Conservation (phyloP, 2,888 invertebrate genomes). For the Agrilus biguttatus region DNA sequence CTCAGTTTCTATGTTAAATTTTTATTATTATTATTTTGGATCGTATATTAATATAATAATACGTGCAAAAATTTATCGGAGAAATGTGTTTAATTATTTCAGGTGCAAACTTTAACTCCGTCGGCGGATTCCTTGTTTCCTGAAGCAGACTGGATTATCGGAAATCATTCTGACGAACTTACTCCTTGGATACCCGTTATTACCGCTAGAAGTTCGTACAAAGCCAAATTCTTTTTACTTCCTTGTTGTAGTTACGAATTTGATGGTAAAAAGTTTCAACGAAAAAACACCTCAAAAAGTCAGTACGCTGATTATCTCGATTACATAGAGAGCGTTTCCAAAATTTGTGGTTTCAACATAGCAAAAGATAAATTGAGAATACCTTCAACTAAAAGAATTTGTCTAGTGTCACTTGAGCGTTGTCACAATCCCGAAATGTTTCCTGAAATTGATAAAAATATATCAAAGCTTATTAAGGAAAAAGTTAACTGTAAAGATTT, state of each 20-base stretch:
- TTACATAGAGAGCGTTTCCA: constrained; percentile 46
- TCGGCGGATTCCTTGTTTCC: constrained; percentile 51
- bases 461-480: constrained; percentile 28
- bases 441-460: constrained; percentile 27
- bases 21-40: too few relatives aligned
- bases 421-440: constrained; percentile 28
- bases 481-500: constrained; percentile 10
- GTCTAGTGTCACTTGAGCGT: constrained; percentile 49
- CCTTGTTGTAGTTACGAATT: constrained; percentile 95
- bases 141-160: constrained; percentile 84
- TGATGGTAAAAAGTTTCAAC: constrained; percentile 68
- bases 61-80: too few relatives aligned
- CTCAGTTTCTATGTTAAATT: too few relatives aligned
- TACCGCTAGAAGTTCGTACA: constrained; percentile 60
- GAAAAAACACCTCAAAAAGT: constrained; percentile 53
- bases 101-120: constrained; percentile 56
- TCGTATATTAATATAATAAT: too few relatives aligned
- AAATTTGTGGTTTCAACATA: constrained; percentile 58
- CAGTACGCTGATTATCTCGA: constrained; percentile 64
- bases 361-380: constrained; percentile 77
- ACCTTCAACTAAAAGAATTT: constrained; percentile 89
- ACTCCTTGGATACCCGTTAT: constrained; percentile 97
- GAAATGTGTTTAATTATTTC: constrained; percentile 18
- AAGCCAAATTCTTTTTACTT: constrained; percentile 72
- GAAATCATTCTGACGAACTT: constrained; percentile 98